Conservation (phyloP, 2,113 vertebrate genomes). For the Mustelus asterias region DNA sequence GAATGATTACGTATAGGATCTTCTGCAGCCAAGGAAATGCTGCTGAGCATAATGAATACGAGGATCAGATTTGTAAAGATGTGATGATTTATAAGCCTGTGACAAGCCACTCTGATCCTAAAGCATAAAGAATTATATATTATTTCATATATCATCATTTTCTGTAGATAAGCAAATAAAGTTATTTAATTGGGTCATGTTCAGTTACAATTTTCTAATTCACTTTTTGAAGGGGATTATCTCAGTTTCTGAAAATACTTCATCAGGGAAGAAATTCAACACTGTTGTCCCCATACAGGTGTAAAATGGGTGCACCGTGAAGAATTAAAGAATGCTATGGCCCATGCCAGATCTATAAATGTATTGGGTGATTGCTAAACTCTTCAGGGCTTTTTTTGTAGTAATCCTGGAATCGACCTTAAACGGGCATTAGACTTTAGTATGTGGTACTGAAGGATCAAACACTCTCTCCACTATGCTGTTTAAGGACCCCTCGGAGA, state of each 20-base stretch:
- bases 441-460: neutral
- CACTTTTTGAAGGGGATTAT: neutral
- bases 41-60: slow-evolving; percentile 99
- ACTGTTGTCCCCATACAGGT: too few relatives aligned
- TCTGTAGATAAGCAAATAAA: neutral
- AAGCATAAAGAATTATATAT: slow-evolving; percentile 34
- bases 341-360: neutral
- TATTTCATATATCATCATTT: neutral
- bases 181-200: neutral
- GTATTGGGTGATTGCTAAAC: neutral
- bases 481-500: neutral
- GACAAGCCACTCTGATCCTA: slow-evolving; percentile 91
- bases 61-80: slow-evolving; percentile 98
- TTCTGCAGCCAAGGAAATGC: slow-evolving; percentile 89
- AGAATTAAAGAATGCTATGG: neutral
- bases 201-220: neutral
- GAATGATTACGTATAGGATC: slow-evolving; percentile 94
- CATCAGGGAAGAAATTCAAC: neutral
- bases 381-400: neutral
- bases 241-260: neutral
- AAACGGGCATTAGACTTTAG: neutral
- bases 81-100: slow-evolving; percentile 94
- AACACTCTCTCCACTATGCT: neutral
- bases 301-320: neutral
- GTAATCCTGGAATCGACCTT: neutral